Base-by-base conservation (phyloP, 2,113 vertebrate species). In the Cygnus buccinator region DNA sequence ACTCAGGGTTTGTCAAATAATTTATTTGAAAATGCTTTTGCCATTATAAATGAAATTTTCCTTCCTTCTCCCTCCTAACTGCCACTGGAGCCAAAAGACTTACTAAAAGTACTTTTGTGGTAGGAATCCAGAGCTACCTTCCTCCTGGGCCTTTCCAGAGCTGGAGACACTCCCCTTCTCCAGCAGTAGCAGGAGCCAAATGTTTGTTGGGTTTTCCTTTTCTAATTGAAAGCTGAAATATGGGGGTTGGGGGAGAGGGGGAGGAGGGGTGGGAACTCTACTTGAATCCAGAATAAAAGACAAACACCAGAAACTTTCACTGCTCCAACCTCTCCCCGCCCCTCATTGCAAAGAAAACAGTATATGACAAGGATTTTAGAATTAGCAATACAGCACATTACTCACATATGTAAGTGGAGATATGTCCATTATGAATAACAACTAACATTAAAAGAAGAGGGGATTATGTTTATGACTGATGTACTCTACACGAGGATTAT, bases 131-230 rank as follows among this genome's bases (percentile, higher is more conserved):
- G 8, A 14, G 25, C 11, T 18, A 25, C 11, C 22, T 90, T 95
- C 92, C 95, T 94, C 43, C 52, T 58, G 14, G 37, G 26, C 70
- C 68, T 92, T 97, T 91, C 84, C 76, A 93, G 90, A 84, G 20
- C 55, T 15, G 10, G 44, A 89, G 59, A 52, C 33, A 25, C 8
- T 73, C 19, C 23, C 6, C 75, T 81, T 70, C 50, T 80, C 13
- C 35, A 87, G 44, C 19, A 48, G 54, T 37, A 96, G 78, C 46
- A 81, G 76, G 35, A 96, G 23, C 11, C 87, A 95, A 41, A 87
- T 78, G 35, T 71, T 86, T 93, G 23, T 37, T 87, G 93, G 39
- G 22, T 52, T 78, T 62, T 26, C 26, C 22, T 44, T n/a, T 31
- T 74, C 31, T 1, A 70, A 44, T 28, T 44, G 43, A 93, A 71